A percentile compares a stretch with the other conserved stretches of the same genome.
Conservation (phyloP, 2,888 invertebrate genomes). For the Chloroclysta siterata region DNA sequence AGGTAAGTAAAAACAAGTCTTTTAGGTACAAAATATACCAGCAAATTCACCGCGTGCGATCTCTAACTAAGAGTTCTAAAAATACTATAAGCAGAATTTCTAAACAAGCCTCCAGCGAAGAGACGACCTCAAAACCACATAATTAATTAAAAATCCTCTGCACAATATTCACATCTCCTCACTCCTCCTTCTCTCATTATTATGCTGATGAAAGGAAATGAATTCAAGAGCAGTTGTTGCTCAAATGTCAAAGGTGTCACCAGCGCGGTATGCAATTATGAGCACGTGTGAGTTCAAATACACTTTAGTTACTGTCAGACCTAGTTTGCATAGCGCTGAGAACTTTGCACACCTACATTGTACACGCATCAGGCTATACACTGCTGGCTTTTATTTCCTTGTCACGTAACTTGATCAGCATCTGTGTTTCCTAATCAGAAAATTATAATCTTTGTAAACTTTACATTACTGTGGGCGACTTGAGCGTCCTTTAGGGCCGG, state of each 20-base stretch:
- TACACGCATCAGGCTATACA: neutral
- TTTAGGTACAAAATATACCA: no score
- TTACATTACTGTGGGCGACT: no score
- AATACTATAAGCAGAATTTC: neutral
- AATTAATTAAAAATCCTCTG: neutral
- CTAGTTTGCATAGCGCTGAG: slow-evolving; percentile 2
- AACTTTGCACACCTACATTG: neutral
- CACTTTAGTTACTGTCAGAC: slow-evolving; percentile 1
- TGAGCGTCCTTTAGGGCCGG: no score
- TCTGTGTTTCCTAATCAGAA: no score
- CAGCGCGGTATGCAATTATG: neutral
- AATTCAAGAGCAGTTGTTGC: neutral
- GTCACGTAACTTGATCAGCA: no score
- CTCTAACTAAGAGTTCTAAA: neutral
- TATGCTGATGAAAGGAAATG: neutral
- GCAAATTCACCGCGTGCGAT: no score
- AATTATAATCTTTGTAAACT: no score
- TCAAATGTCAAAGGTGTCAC: neutral
- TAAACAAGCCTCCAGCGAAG: neutral
- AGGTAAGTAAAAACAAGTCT: no score
- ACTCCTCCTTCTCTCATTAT: neutral
- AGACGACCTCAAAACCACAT: neutral
- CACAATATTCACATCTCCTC: neutral
- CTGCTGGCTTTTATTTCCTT: no score
- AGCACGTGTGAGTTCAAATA: slow-evolving; percentile 1